Conservation (phyloP, 2,113 vertebrate species). For the Sarotherodon lohbergeri region DNA sequence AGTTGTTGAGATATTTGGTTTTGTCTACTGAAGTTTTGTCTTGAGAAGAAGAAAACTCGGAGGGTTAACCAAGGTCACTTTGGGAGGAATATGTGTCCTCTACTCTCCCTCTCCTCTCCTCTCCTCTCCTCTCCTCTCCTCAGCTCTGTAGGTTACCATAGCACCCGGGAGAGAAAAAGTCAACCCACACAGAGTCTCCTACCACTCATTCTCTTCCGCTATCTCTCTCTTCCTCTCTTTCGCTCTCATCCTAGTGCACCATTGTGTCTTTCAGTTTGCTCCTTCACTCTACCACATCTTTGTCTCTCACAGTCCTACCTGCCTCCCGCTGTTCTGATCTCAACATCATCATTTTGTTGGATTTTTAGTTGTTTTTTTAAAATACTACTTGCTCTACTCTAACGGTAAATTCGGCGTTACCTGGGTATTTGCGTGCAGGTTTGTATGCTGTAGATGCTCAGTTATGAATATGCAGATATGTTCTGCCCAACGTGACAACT, state of each 20-base stretch:
- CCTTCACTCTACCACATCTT: neutral
- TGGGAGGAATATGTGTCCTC: neutral
- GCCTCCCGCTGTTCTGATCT: neutral
- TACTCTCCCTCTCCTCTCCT: neutral
- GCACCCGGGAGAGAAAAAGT: slow-evolving; percentile 51
- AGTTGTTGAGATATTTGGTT: neutral
- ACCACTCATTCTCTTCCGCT: slow-evolving; percentile 32
- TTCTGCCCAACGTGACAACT: slow-evolving; percentile 50
- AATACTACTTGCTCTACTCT: neutral
- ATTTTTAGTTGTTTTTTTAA: neutral
- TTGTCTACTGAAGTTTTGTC: neutral
- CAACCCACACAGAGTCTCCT: slow-evolving; percentile 61
- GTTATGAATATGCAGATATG: slow-evolving; percentile 61
- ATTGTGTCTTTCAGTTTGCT: slow-evolving; percentile 16
- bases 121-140: neutral
- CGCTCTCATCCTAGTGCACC: neutral
- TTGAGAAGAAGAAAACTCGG: accelerated
- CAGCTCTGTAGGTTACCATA: slow-evolving; percentile 57
- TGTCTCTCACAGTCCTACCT: neutral
- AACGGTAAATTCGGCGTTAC: neutral
- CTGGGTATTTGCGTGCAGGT: neutral
- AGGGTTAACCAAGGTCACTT: neutral
- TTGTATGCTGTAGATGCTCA: neutral
- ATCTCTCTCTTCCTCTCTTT: neutral
- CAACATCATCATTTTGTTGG: neutral